Conservation (phyloP, 1,140 invertebrate genomes). For the Stegodyphus mimosarum region DNA sequence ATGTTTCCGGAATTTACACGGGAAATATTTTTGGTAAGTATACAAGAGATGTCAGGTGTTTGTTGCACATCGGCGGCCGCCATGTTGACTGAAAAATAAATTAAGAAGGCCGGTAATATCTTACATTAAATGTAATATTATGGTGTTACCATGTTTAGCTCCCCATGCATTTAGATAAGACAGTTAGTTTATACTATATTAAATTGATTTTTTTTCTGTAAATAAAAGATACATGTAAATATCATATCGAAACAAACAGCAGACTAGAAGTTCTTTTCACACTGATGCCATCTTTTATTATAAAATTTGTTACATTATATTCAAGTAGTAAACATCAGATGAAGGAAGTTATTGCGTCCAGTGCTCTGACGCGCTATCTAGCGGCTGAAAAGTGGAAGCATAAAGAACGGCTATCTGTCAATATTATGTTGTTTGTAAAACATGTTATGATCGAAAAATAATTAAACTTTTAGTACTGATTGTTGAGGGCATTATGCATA, state of each 20-base stretch:
- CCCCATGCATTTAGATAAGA: background rate
- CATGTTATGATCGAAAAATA: too few species aligned
- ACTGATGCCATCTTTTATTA: background rate
- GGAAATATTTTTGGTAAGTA: conserved; percentile 5
- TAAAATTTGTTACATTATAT: too few species aligned
- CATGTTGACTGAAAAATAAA: conserved; percentile 20
- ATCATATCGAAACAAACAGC: conserved; percentile 25
- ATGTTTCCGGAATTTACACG: conserved; percentile 29
- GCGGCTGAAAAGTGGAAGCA: too few species aligned
- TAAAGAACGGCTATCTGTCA: too few species aligned
- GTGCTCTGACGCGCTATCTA: too few species aligned
- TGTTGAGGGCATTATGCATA: too few species aligned
- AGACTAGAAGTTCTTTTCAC: background rate
- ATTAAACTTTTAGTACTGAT: too few species aligned
- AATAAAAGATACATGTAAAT: background rate
- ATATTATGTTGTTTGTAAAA: too few species aligned
- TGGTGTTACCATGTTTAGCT: background rate
- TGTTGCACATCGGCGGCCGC: conserved; percentile 47
- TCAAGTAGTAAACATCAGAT: too few species aligned
- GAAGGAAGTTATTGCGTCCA: too few species aligned
- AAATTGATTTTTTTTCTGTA: background rate
- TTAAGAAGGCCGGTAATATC: conserved; percentile 23
- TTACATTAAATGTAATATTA: background rate
- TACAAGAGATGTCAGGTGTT: conserved; percentile 36
- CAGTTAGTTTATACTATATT: background rate